phyloP scores from a whole-genome alignment of 2,888 invertebrate species.

The Thecophora atra region DNA sequence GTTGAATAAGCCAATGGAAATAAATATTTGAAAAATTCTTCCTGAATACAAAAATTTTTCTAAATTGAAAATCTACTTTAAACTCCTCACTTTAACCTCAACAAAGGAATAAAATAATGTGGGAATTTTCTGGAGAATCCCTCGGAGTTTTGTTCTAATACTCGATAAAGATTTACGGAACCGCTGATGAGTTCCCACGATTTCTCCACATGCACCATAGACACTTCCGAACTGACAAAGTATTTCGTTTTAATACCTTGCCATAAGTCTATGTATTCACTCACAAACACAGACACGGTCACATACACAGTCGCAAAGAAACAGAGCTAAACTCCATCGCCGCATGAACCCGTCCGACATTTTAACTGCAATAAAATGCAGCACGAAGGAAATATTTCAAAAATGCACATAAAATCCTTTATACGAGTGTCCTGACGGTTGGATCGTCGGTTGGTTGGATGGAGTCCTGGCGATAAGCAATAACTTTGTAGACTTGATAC shows the following conservation, averaged over 20 bases:
- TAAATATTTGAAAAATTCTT: too few species aligned
- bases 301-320: too few species aligned
- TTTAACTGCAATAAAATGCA: constrained; percentile 25
- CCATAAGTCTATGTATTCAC: constrained; percentile 7
- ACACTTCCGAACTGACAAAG: not conserved
- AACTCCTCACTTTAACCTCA: too few species aligned
- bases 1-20: too few species aligned
- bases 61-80: too few species aligned
- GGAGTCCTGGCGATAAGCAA: constrained; percentile 20
- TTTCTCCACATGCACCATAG: not conserved
- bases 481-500: constrained; percentile 33
- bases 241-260: constrained; percentile 19
- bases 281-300: not conserved
- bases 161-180: not conserved
- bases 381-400: constrained; percentile 2
- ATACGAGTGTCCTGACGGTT: constrained; percentile 6
- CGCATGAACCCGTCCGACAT: constrained; percentile 9
- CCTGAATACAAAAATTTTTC: too few species aligned
- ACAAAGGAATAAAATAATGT: too few species aligned
- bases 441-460: not conserved
- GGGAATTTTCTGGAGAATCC: too few species aligned
- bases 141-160: too few species aligned
- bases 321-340: not conserved
- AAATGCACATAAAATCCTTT: constrained; percentile 27
- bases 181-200: not conserved